phyloP scores from a whole-genome alignment of 2,113 vertebrate genomes.

The Cheilinus undulatus region DNA sequence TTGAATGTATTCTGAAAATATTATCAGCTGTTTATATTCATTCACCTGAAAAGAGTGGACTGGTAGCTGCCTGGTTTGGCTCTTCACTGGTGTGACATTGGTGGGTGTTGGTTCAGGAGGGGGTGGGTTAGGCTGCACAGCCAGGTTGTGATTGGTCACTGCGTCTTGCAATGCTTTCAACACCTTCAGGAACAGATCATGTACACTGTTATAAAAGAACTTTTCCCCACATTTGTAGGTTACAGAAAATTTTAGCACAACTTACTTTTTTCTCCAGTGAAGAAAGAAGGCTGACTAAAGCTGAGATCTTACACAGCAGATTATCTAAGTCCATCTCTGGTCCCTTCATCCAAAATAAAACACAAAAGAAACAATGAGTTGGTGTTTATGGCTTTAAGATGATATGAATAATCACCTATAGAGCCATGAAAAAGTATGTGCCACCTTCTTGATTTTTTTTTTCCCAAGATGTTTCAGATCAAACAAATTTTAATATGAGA shows the following conservation, averaged over 20 bases:
- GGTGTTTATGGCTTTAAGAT: background rate
- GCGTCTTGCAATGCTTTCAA: slow-evolving; percentile 87
- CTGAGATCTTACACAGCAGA: slow-evolving; percentile 86
- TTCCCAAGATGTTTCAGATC: no score
- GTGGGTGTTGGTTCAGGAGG: slow-evolving; percentile 28
- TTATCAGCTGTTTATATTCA: no score
- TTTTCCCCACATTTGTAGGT: no score
- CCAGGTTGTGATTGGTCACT: slow-evolving; percentile 85
- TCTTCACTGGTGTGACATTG: slow-evolving; percentile 58
- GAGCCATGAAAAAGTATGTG: no score
- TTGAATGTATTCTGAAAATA: no score
- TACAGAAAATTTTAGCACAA: no score
- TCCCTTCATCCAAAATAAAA: slow-evolving; percentile 50
- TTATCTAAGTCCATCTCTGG: slow-evolving; percentile 85
- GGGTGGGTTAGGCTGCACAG: slow-evolving; percentile 72
- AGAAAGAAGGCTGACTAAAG: slow-evolving; percentile 86
- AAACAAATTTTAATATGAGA: no score
- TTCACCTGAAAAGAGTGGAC: slow-evolving; percentile 88
- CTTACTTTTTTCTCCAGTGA: slow-evolving; percentile 88
- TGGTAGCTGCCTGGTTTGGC: slow-evolving; percentile 68
- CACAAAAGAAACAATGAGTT: background rate
- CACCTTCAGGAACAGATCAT: slow-evolving; percentile 76
- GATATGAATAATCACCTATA: background rate
- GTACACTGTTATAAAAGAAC: no score
- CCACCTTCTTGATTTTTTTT: no score